Evolutionary conservation across 2,888 invertebrate species (phyloP).

Genomic region (Melolontha melolontha): DNA sequence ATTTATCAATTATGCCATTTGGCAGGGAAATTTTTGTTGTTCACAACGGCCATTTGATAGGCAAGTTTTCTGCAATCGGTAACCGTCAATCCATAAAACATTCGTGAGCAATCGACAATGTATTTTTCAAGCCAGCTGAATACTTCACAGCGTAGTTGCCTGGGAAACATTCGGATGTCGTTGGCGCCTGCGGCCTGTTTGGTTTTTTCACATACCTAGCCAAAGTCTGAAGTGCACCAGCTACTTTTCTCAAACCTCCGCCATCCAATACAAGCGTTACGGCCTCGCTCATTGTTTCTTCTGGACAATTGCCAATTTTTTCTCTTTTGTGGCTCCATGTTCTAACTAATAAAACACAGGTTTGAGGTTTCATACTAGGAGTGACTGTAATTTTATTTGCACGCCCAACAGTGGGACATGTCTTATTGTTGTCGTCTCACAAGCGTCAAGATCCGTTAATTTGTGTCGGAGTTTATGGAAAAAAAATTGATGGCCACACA

Average conservation of each 20-base stretch:
- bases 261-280: constrained; percentile 42
- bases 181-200: constrained; percentile 20
- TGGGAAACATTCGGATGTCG: constrained; percentile 37
- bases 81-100: constrained; percentile 47
- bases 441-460: no score
- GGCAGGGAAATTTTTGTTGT: constrained; percentile 45
- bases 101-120: constrained; percentile 43
- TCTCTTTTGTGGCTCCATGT: background rate
- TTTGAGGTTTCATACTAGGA: no score
- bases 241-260: no score
- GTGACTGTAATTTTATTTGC: no score
- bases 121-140: constrained; percentile 42
- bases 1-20: constrained; percentile 46
- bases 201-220: no score
- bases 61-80: constrained; percentile 46
- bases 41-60: no score
- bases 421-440: no score
- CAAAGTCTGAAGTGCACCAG: no score
- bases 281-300: constrained; percentile 44
- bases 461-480: no score
- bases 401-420: no score
- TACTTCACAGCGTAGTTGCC: constrained; percentile 47
- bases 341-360: no score
- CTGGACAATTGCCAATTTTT: constrained; percentile 36
- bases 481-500: no score